Percentiles rank a stretch among this genome's conserved stretches.
Evolutionary conservation across 2,888 invertebrate genomes (phyloP).

Genomic region (Zygothrica quintamaculata): DNA sequence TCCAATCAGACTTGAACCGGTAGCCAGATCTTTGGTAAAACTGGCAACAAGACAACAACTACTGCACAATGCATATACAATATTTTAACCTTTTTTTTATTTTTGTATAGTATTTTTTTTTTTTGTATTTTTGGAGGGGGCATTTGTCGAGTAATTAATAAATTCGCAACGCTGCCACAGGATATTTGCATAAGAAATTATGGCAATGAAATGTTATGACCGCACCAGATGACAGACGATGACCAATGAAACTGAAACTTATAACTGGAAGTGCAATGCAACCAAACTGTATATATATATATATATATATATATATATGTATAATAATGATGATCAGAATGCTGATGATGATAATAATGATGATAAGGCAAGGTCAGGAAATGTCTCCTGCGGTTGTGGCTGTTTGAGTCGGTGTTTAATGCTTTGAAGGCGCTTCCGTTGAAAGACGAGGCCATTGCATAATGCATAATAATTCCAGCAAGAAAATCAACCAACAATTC

Average conservation of each 20-base stretch:
- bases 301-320: too few species aligned
- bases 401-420: conserved; percentile 36
- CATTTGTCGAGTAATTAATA: conserved; percentile 78
- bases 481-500: not conserved
- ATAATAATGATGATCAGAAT: too few species aligned
- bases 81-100: not conserved
- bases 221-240: conserved; percentile 72
- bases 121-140: conserved; percentile 17
- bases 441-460: conserved; percentile 35
- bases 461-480: conserved; percentile 11
- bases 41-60: not conserved
- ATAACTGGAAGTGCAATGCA: conserved; percentile 11
- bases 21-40: conserved; percentile 32
- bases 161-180: conserved; percentile 79
- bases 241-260: conserved; percentile 20
- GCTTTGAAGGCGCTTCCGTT: conserved; percentile 46
- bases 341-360: too few species aligned
- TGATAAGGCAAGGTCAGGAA: conserved; percentile 35
- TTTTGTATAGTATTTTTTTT: conserved; percentile 3
- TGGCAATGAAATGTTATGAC: conserved; percentile 83
- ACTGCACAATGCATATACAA: too few species aligned
- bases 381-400: not conserved
- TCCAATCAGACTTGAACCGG: conserved; percentile 40
- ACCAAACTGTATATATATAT: not conserved
- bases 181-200: conserved; percentile 83